Evolutionary conservation across 2,888 invertebrate species (phyloP).

Genomic region (Agonopterix subpropinquella): DNA sequence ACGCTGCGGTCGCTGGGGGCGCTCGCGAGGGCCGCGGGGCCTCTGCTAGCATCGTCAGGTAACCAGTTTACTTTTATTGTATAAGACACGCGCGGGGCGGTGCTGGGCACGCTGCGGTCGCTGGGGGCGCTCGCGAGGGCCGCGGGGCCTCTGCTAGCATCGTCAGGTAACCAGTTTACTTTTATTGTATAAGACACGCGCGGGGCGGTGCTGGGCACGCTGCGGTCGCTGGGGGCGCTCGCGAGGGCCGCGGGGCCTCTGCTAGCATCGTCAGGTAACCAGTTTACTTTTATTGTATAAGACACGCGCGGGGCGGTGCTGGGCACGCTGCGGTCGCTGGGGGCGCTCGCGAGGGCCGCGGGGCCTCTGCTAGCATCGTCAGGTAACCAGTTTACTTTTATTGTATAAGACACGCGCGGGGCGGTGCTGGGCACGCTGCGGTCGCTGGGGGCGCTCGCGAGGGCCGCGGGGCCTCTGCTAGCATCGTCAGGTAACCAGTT

Average conservation of each 20-base stretch:
- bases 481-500: slow-evolving; percentile 83
- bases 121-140: slow-evolving; percentile 96
- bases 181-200: too few relatives aligned
- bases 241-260: slow-evolving; percentile 95
- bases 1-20: slow-evolving; percentile 96
- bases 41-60: slow-evolving; percentile 91
- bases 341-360: slow-evolving; percentile 93
- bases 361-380: slow-evolving; percentile 93
- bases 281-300: too few relatives aligned
- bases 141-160: slow-evolving; percentile 91
- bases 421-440: slow-evolving; percentile 95
- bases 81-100: slow-evolving; percentile 92
- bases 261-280: slow-evolving; percentile 86
- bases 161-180: slow-evolving; percentile 77
- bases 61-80: slow-evolving; percentile 14
- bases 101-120: slow-evolving; percentile 95
- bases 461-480: slow-evolving; percentile 93
- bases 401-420: slow-evolving; percentile 93
- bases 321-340: slow-evolving; percentile 95
- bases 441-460: slow-evolving; percentile 94
- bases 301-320: slow-evolving; percentile 94
- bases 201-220: slow-evolving; percentile 94
- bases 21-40: slow-evolving; percentile 93
- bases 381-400: slow-evolving; percentile 69
- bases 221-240: slow-evolving; percentile 94